A percentile compares a stretch with the other conserved stretches of the same genome.
phyloP scores from a whole-genome alignment of 2,888 invertebrate species.

The Drosophila prolongata region DNA sequence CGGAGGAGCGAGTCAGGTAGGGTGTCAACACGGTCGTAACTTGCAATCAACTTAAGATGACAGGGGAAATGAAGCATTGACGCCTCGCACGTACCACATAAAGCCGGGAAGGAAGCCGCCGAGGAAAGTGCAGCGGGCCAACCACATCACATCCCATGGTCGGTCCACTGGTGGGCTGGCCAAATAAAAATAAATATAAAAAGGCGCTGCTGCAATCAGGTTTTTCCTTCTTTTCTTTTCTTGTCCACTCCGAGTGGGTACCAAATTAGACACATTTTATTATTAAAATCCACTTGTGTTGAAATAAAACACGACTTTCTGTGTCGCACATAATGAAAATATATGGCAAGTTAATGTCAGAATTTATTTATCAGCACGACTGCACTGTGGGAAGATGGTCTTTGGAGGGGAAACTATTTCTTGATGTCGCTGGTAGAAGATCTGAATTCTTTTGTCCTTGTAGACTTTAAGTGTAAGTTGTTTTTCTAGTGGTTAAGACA shows the following conservation, averaged over 20 bases:
- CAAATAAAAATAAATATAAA: conserved; percentile 31
- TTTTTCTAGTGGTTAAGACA: no score
- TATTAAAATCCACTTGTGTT: conserved; percentile 84
- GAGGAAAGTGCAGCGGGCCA: conserved; percentile 22
- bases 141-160: conserved; percentile 24
- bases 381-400: conserved; percentile 22
- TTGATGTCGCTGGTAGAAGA: neutral
- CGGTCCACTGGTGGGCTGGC: conserved; percentile 50
- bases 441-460: no score
- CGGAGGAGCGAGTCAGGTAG: conserved; percentile 27
- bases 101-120: conserved; percentile 29
- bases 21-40: conserved; percentile 82
- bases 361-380: conserved; percentile 82
- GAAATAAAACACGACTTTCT: conserved; percentile 85
- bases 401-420: neutral
- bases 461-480: no score
- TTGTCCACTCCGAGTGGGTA: conserved; percentile 61
- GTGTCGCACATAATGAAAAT: conserved; percentile 84
- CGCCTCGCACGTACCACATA: conserved; percentile 82
- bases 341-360: conserved; percentile 84
- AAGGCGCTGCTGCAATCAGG: conserved; percentile 73
- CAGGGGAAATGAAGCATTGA: conserved; percentile 84
- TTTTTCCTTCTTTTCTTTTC: conserved; percentile 39
- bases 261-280: conserved; percentile 83
- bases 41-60: conserved; percentile 84